Evolutionary conservation across 2,113 vertebrate genomes (phyloP).

Genomic region (Coregonus clupeaformis): DNA sequence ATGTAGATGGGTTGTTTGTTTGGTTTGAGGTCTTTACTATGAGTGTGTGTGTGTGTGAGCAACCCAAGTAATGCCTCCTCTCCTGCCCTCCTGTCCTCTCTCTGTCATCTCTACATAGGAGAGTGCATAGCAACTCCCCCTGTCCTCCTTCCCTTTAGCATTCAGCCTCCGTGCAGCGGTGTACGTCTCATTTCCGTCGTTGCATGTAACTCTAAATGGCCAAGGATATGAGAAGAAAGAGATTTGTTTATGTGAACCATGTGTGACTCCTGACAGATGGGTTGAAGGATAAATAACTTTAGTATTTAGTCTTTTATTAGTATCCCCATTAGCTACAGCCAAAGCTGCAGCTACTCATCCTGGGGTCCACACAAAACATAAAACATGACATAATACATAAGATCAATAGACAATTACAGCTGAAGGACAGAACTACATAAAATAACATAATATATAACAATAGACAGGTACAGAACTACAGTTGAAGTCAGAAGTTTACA

Average conservation of each 20-base stretch:
- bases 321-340: too few species aligned
- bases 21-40: neutral
- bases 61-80: neutral
- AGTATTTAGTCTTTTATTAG: too few species aligned
- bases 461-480: too few species aligned
- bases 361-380: too few species aligned
- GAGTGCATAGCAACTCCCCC: too few species aligned
- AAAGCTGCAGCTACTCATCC: too few species aligned
- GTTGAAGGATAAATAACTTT: constrained; percentile 49
- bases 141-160: constrained; percentile 30
- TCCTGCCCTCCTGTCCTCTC: constrained; percentile 47
- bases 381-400: too few species aligned
- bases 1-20: neutral
- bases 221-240: neutral
- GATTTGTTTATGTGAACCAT: constrained; percentile 73
- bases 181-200: constrained; percentile 58
- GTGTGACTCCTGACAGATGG: constrained; percentile 66
- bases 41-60: neutral
- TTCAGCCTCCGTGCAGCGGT: constrained; percentile 49
- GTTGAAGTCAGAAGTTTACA: too few species aligned
- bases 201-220: constrained; percentile 37
- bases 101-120: constrained; percentile 61
- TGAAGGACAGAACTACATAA: too few species aligned
- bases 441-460: too few species aligned
- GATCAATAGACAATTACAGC: too few species aligned